Evolutionary conservation across 2,113 vertebrate species (phyloP).

Genomic region (Scytalopus superciliaris): DNA sequence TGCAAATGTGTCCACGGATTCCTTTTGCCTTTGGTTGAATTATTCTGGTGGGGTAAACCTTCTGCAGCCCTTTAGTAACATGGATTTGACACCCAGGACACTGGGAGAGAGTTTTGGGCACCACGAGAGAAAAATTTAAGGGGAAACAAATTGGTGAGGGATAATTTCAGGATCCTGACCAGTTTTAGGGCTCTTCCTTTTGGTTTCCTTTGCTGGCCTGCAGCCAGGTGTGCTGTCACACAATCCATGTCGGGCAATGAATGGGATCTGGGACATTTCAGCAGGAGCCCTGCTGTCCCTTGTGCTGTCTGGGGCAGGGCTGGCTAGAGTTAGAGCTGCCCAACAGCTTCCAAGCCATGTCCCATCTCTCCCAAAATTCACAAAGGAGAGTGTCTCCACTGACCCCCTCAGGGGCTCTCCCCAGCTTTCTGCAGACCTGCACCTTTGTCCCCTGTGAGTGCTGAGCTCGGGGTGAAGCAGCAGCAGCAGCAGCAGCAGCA

Average conservation of each 20-base stretch:
- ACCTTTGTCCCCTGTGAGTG: fast-evolving
- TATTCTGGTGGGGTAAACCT: not conserved
- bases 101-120: not conserved
- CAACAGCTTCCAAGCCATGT: fast-evolving
- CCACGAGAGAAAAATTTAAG: not conserved
- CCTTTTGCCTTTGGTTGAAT: not conserved
- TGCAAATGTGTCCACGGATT: not conserved
- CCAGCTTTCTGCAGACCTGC: not conserved
- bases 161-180: not conserved
- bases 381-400: fast-evolving
- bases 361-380: not conserved
- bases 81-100: not conserved
- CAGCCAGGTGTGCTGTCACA: fast-evolving
- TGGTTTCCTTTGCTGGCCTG: not conserved
- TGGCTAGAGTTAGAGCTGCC: fast-evolving
- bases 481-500: no score
- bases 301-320: not conserved
- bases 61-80: not conserved
- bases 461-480: fast-evolving
- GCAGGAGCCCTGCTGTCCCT: not conserved
- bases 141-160: not conserved
- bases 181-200: not conserved
- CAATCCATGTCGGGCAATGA: fast-evolving
- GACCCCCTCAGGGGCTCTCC: fast-evolving
- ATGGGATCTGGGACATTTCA: not conserved